Conservation (phyloP, 2,888 invertebrate genomes). For the Phyllotreta cruciferae region DNA sequence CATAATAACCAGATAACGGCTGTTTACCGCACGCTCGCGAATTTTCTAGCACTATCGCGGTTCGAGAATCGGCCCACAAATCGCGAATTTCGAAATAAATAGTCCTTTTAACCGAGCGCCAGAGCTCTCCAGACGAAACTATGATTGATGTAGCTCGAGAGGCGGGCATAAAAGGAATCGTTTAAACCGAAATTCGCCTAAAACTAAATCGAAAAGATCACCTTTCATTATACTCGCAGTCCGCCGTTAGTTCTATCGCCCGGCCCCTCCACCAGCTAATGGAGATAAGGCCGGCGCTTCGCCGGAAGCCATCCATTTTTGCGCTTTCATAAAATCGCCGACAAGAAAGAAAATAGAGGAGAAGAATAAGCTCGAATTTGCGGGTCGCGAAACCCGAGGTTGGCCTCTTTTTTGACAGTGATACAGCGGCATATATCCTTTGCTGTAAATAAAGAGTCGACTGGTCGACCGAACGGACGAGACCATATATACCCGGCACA, state of each 20-base stretch:
- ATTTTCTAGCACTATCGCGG: conserved; percentile 21
- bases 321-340: conserved; percentile 29
- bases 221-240: conserved; percentile 27
- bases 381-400: conserved; percentile 30
- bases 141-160: conserved; percentile 8
- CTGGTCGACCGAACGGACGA: conserved; percentile 7
- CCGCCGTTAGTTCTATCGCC: conserved; percentile 25
- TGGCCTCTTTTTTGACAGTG: conserved; percentile 38
- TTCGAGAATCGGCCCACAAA: conserved; percentile 20
- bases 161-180: no score
- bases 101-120: conserved; percentile 3
- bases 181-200: neutral
- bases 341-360: conserved; percentile 30
- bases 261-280: conserved; percentile 22
- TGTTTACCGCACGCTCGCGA: conserved; percentile 19
- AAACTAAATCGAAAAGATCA: conserved; percentile 21
- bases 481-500: no score
- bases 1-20: conserved; percentile 24
- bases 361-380: conserved; percentile 29
- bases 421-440: conserved; percentile 40
- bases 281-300: conserved; percentile 30
- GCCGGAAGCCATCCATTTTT: conserved; percentile 30
- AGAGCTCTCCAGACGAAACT: neutral
- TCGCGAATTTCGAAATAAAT: conserved; percentile 18
- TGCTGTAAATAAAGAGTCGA: conserved; percentile 28